Conservation (phyloP, 2,888 invertebrate species). For the Ditula angustiorana region DNA sequence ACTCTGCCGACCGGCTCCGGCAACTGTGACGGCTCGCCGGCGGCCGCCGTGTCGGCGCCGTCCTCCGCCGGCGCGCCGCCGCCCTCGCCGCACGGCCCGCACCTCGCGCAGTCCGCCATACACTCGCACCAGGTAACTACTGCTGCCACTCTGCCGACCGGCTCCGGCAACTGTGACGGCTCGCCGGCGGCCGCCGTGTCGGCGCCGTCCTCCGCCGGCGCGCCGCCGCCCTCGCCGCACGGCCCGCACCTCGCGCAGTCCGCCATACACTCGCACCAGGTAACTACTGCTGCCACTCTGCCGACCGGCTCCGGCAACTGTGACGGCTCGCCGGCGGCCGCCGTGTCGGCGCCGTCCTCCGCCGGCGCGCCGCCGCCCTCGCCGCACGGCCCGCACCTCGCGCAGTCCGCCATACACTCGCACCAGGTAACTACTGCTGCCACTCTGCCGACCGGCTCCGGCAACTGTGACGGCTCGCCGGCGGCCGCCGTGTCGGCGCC, state of each 20-base stretch:
- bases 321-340: conserved; percentile 70
- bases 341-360: conserved; percentile 71
- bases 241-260: conserved; percentile 50
- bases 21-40: conserved; percentile 79
- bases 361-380: conserved; percentile 75
- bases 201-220: conserved; percentile 75
- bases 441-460: too few species aligned
- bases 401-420: conserved; percentile 47
- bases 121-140: conserved; percentile 62
- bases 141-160: too few species aligned
- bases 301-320: conserved; percentile 81
- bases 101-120: conserved; percentile 47
- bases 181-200: conserved; percentile 69
- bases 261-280: conserved; percentile 59
- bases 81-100: conserved; percentile 63
- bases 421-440: conserved; percentile 67
- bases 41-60: conserved; percentile 62
- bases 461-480: too few species aligned
- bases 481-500: too few species aligned
- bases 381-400: conserved; percentile 57
- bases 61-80: conserved; percentile 75
- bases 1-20: conserved; percentile 80
- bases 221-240: conserved; percentile 70
- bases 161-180: conserved; percentile 77
- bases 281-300: too few species aligned